phyloP scores from a whole-genome alignment of 2,797 vertebrate species.

The Triplophysa bombifrons region DNA sequence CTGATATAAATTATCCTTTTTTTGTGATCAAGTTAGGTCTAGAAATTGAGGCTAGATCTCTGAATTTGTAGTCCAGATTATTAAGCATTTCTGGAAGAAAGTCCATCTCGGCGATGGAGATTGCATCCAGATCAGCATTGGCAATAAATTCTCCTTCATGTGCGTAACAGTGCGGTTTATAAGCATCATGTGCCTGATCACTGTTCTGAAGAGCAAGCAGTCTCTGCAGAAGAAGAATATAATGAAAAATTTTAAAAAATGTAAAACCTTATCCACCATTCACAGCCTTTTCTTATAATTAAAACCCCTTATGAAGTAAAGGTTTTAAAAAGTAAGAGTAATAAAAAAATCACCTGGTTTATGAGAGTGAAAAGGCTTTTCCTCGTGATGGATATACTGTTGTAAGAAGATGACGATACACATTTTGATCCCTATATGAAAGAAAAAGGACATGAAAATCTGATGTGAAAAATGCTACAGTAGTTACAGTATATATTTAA shows the following conservation, averaged over 20 bases:
- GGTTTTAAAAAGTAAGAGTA: no score
- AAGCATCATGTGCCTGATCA: slow-evolving; percentile 56
- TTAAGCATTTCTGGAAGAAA: slow-evolving; percentile 56
- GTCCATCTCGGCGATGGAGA: slow-evolving; percentile 61
- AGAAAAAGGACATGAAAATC: neutral
- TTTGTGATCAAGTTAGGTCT: slow-evolving; percentile 12
- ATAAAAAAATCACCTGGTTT: slow-evolving; percentile 21
- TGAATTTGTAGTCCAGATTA: slow-evolving; percentile 61
- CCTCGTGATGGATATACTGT: neutral
- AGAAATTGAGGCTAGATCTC: slow-evolving; percentile 61
- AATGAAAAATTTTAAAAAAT: neutral
- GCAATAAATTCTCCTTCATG: slow-evolving; percentile 57
- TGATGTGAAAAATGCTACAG: no score
- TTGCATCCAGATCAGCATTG: slow-evolving; percentile 57
- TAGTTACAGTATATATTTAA: no score
- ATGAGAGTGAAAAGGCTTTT: neutral
- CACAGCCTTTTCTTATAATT: no score
- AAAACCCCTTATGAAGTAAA: no score
- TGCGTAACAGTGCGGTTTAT: slow-evolving; percentile 61
- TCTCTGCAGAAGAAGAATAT: slow-evolving; percentile 49
- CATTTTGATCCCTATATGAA: neutral
- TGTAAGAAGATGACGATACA: neutral
- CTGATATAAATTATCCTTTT: no score
- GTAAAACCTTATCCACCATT: no score
- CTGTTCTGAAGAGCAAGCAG: slow-evolving; percentile 30